phyloP scores from a whole-genome alignment of 2,888 invertebrate species.

The Cacoxenus indagator region DNA sequence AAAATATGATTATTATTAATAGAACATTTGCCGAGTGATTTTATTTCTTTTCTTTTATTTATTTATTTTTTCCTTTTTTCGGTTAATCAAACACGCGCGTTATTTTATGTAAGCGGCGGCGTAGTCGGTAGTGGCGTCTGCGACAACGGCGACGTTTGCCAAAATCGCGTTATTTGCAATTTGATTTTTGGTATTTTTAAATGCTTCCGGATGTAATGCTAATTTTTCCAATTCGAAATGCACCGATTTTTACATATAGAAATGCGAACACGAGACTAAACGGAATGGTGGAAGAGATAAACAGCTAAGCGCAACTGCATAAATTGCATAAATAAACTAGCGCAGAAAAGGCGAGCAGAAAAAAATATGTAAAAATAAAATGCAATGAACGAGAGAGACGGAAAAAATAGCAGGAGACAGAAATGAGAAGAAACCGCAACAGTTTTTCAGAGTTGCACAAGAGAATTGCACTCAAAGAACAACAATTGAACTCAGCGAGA shows the following conservation, averaged over 20 bases:
- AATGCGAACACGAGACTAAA: not conserved
- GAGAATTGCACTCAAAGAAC: too few species aligned
- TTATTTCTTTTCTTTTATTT: slow-evolving; percentile 14
- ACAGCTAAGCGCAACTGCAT: too few species aligned
- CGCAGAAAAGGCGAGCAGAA: too few species aligned
- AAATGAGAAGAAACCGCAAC: slow-evolving; percentile 19
- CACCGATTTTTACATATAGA: not conserved
- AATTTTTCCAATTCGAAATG: not conserved
- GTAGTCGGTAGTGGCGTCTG: not conserved
- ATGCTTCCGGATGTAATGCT: not conserved
- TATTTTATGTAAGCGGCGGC: slow-evolving; percentile 16
- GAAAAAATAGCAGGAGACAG: slow-evolving; percentile 34
- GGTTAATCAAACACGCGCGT: slow-evolving; percentile 27
- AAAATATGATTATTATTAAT: not conserved
- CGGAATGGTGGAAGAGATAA: slow-evolving; percentile 28
- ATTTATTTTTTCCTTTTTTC: slow-evolving; percentile 21
- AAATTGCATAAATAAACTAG: too few species aligned
- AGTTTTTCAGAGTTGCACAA: too few species aligned
- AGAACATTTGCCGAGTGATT: not conserved
- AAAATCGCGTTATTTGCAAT: slow-evolving; percentile 1
- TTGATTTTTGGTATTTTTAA: slow-evolving; percentile 1
- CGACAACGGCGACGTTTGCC: not conserved
- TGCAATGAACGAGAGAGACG: slow-evolving; percentile 34
- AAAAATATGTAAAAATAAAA: slow-evolving; percentile 21
- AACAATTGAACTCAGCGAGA: too few species aligned